Conservation (phyloP, 2,888 invertebrate species). For the Dolichopus griseipennis region DNA sequence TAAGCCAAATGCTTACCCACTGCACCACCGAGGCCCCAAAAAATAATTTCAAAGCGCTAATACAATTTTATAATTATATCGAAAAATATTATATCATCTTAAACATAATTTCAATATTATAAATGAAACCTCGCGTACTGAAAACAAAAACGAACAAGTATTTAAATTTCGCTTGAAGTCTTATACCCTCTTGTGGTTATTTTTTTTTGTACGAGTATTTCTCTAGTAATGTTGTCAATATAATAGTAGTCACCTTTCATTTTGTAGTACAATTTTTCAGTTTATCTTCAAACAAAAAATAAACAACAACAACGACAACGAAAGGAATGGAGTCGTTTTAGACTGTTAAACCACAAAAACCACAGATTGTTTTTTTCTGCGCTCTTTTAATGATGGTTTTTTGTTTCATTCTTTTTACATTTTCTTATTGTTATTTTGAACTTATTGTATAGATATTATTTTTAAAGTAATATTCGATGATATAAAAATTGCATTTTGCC, state of each 20-base stretch:
- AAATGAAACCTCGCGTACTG: not conserved
- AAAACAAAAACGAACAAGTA: not conserved
- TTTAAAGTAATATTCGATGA: not conserved
- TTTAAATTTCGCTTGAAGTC: not conserved
- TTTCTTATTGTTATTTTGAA: no score
- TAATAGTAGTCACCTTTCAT: conserved; percentile 4
- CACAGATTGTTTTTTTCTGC: not conserved
- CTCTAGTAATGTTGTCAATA: not conserved
- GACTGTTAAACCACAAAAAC: not conserved
- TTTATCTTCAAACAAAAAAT: not conserved
- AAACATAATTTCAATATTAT: not conserved
- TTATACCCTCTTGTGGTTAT: not conserved
- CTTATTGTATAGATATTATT: not conserved
- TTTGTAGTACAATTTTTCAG: not conserved
- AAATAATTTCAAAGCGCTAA: no score
- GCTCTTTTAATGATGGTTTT: not conserved
- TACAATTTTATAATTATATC: no score
- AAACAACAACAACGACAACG: no score
- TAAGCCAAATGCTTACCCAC: no score
- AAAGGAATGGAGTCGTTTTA: not conserved
- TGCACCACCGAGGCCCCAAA: no score
- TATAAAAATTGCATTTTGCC: not conserved
- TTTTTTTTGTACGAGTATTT: not conserved
- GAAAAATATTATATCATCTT: no score
- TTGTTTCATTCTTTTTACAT: not conserved